Evolutionary conservation across 2,888 invertebrate species (phyloP).

Genomic region (Sipha maydis): DNA sequence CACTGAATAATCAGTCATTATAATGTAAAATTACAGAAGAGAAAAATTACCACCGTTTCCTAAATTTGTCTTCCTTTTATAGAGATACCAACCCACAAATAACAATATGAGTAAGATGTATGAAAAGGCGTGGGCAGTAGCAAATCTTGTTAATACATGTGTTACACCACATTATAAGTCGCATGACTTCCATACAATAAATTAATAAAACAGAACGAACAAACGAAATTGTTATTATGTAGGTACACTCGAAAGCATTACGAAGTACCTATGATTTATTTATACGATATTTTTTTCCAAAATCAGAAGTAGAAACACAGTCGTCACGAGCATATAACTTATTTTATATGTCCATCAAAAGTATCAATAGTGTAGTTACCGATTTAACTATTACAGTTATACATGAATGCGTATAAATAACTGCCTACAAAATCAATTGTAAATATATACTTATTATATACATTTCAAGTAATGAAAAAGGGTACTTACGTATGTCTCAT

Average conservation of each 20-base stretch:
- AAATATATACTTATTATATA: neutral
- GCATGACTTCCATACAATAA: neutral
- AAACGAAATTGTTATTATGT: constrained; percentile 7
- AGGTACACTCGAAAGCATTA: neutral
- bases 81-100: neutral
- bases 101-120: neutral
- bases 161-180: neutral
- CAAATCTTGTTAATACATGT: neutral
- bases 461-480: neutral
- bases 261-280: constrained; percentile 20
- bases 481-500: constrained; percentile 63
- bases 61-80: neutral
- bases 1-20: neutral
- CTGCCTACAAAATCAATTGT: neutral
- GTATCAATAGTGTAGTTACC: neutral
- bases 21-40: neutral
- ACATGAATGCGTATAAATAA: constrained; percentile 4
- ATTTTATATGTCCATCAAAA: neutral
- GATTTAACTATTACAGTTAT: constrained; percentile 10
- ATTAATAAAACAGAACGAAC: neutral
- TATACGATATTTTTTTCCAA: constrained; percentile 20
- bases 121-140: neutral
- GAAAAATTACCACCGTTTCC: neutral
- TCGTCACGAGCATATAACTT: neutral
- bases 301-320: neutral